phyloP scores from a whole-genome alignment of 2,797 vertebrate species.

The Anas capensis region DNA sequence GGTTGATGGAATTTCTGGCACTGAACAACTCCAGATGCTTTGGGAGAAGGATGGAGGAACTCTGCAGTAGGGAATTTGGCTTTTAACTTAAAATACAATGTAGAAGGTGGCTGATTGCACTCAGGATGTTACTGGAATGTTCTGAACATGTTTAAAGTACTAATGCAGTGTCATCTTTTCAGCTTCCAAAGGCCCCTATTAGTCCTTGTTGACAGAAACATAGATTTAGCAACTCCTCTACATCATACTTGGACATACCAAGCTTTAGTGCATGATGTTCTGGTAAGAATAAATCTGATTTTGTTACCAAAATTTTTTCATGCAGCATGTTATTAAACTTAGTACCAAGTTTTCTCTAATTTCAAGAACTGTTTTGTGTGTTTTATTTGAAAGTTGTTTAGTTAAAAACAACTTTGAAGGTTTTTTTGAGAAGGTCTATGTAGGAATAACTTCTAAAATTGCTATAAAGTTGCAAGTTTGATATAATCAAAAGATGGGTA shows the following conservation, averaged over 20 bases:
- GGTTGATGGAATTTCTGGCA: not conserved
- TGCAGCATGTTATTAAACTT: not conserved
- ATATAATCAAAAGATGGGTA: not conserved
- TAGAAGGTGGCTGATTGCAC: not conserved
- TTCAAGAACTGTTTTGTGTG: not conserved
- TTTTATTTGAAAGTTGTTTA: not conserved
- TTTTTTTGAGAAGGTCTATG: not conserved
- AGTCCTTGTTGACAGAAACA: constrained; percentile 94
- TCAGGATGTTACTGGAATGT: not conserved
- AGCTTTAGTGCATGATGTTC: constrained; percentile 96
- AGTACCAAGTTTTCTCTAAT: not conserved
- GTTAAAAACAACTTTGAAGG: not conserved
- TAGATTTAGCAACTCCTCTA: constrained; percentile 97
- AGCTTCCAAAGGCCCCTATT: constrained; percentile 97
- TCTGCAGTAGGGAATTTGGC: not conserved
- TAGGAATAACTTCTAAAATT: not conserved
- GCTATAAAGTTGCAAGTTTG: not conserved
- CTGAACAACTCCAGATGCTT: not conserved
- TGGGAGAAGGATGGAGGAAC: not conserved
- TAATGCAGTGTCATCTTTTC: constrained; percentile 69
- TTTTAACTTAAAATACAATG: not conserved
- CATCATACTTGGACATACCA: constrained; percentile 99
- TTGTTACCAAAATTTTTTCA: constrained; percentile 44
- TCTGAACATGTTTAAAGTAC: constrained; percentile 29
- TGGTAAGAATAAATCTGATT: constrained; percentile 86